Evolutionary conservation across 53 echinoderm and acorn worm genomes (phyloP), one percentile per base, ranked within the genome.

Genomic region (Stichopus horrens): DNA sequence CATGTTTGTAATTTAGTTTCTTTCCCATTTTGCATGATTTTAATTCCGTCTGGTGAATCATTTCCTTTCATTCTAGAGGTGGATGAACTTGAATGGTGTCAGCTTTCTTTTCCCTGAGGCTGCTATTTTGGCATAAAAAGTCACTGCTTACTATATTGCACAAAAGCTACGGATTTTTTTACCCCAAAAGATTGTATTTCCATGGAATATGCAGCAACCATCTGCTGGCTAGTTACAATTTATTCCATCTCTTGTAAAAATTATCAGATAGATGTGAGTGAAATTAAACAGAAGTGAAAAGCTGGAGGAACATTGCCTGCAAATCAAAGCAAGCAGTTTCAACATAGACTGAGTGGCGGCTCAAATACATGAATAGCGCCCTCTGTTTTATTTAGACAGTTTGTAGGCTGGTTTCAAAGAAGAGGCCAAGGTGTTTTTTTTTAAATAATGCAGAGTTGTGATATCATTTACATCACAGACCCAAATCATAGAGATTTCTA

Each of bases 51-150:
- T 81, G 81, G 81, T 81, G 81, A 81, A 81, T 81, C 81, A 81
- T 81, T 56, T 81, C 81, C 81, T 81, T 56, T 81, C 55, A 81
- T 21, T 81, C 52, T 53, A 20, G 81, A 81, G 81, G 81, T 81
- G 58, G 81, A 81, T 81, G 81, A 81, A 81, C 81, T 81, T 81
- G 81, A 81, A 58, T 58, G 58, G 81, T 81, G 81, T 81, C 81
- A 81, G 81, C 81, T 81, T 81, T 81, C 81, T 81, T 56, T 57
- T 81, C 81, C 81, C 81, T 23, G 56, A 81, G 81, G 58, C 81
- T 81, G 58, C 81, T 81, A n/a, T 22, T 71, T 71, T 71, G n/a
- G 58, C 81, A 81, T 81, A 81, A 81, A 81, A 81, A 81, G 81
- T 81, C 81, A 81, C 56, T 58, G 81, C 81, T 58, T 53, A 81